Percentiles rank a stretch among this genome's conserved stretches.
phyloP scores from a whole-genome alignment of 2,113 vertebrate species.

The Tachycineta bicolor region DNA sequence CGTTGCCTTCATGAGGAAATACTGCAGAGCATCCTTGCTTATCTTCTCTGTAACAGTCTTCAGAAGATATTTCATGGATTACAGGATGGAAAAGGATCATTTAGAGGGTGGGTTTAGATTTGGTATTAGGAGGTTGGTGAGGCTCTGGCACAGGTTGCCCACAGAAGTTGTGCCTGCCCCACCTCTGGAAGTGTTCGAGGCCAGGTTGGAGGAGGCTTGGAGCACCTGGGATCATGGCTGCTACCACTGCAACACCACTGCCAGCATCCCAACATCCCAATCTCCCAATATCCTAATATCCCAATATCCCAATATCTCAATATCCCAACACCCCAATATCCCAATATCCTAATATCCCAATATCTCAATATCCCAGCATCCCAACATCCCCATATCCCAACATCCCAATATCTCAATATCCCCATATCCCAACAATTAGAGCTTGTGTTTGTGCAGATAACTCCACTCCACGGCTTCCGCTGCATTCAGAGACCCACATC shows the following conservation, averaged over 20 bases:
- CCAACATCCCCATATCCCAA: too few species aligned
- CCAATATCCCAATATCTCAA: fast-evolving
- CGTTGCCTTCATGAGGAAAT: not conserved
- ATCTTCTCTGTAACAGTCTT: not conserved
- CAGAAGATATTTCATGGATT: not conserved
- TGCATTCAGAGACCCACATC: not conserved
- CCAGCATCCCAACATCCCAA: not conserved
- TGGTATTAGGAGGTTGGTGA: not conserved
- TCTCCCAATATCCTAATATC: fast-evolving
- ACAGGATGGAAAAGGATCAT: not conserved
- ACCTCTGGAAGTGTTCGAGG: not conserved
- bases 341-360: too few species aligned
- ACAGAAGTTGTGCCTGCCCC: not conserved
- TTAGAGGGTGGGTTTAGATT: not conserved
- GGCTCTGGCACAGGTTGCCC: not conserved
- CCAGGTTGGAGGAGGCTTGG: fast-evolving
- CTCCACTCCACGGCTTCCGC: fast-evolving
- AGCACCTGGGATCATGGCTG: not conserved
- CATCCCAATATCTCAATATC: fast-evolving
- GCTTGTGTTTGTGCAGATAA: not conserved
- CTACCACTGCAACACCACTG: not conserved
- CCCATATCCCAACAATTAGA: not conserved
- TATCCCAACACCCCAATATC: not conserved
- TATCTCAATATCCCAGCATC: too few species aligned
- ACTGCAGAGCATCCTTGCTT: not conserved